Percentiles rank a stretch among this genome's conserved stretches.
Evolutionary conservation across 1,140 invertebrate species (phyloP).

Genomic region (Probaryconus sp.): DNA sequence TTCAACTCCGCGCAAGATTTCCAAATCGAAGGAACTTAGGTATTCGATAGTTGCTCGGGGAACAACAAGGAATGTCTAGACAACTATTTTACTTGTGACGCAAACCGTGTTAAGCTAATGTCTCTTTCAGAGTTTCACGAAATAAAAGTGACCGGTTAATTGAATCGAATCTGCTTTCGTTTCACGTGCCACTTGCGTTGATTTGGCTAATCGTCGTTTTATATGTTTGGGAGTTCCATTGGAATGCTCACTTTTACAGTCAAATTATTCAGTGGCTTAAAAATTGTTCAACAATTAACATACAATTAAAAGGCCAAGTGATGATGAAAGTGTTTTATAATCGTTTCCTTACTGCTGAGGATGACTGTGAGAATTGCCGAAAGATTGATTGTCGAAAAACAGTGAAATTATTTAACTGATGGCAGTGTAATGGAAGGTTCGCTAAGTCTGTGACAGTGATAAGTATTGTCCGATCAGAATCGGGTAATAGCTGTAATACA

Average conservation of each 20-base stretch:
- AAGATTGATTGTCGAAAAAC: background rate
- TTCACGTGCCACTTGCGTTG: conserved; percentile 5
- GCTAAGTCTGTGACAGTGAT: conserved; percentile 44
- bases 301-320: too few relatives aligned
- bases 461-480: conserved; percentile 51
- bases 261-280: too few relatives aligned
- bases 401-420: conserved; percentile 36
- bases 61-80: conserved; percentile 26
- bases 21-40: conserved; percentile 37
- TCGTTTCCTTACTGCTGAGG: too few relatives aligned
- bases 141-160: conserved; percentile 27
- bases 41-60: conserved; percentile 23
- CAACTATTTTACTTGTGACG: conserved; percentile 12
- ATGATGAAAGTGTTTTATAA: too few relatives aligned
- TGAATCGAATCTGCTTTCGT: conserved; percentile 24
- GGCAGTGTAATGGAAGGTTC: conserved; percentile 28
- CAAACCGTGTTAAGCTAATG: conserved; percentile 20
- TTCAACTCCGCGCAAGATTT: conserved; percentile 61
- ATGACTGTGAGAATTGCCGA: background rate
- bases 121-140: conserved; percentile 26
- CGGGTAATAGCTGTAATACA: conserved; percentile 47
- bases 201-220: too few relatives aligned
- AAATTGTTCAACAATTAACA: too few relatives aligned
- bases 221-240: too few relatives aligned
- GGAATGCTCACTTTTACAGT: too few relatives aligned